Conservation (phyloP, 2,113 vertebrate species). For the Oreochromis aureus region DNA sequence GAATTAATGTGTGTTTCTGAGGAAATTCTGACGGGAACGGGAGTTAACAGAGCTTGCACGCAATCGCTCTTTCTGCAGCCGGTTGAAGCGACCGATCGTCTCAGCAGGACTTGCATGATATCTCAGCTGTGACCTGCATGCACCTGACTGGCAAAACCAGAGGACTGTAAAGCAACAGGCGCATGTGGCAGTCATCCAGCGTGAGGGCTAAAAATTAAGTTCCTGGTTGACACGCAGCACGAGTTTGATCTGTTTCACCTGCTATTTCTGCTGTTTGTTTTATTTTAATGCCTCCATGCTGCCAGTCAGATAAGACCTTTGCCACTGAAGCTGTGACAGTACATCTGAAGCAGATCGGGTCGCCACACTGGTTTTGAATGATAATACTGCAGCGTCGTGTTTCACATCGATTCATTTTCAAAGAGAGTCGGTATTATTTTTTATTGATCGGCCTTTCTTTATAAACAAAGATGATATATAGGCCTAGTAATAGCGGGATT, state of each 20-base stretch:
- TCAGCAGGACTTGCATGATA: constrained; percentile 2
- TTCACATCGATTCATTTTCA: constrained; percentile 46
- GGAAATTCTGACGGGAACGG: constrained; percentile 10
- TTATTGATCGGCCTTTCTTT: constrained; percentile 42
- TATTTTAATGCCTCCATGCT: constrained; percentile 4
- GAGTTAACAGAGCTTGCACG: constrained; percentile 1
- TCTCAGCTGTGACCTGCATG: constrained; percentile 36
- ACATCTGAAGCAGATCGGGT: constrained; percentile 24
- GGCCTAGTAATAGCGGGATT: constrained; percentile 43
- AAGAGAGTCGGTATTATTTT: constrained; percentile 39
- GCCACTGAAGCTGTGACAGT: constrained; percentile 9
- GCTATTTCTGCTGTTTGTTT: constrained; percentile 11
- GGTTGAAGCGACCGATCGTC: constrained; percentile 8
- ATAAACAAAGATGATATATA: constrained; percentile 63
- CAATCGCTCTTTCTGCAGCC: constrained; percentile 22
- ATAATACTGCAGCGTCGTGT: constrained; percentile 32
- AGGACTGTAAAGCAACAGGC: background rate
- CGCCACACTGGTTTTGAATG: constrained; percentile 25
- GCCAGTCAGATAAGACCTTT: constrained; percentile 24
- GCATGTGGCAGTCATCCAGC: background rate
- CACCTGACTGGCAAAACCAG: background rate
- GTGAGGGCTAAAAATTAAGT: background rate
- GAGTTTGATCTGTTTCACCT: background rate
- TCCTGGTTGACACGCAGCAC: background rate
- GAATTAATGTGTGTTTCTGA: background rate